Evolutionary conservation across 37 sponge, comb jelly and placozoan species (phyloP), one percentile per base, ranked within the genome.

Genomic region (Axinella damicornis): DNA sequence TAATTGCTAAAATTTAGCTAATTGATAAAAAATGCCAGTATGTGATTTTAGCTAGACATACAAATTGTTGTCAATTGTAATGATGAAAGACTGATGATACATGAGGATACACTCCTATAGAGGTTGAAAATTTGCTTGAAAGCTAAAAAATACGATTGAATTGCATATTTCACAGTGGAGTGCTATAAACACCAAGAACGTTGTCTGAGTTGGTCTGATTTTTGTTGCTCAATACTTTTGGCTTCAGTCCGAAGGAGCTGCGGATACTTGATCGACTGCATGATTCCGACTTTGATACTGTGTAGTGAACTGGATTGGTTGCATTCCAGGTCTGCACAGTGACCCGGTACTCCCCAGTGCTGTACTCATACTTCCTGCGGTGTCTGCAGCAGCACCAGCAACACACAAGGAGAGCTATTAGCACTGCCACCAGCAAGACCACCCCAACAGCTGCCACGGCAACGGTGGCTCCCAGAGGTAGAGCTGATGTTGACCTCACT

Each of bases 211-310:
- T 34, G 25, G 15, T 46, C 21, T 61, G 40, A 16, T 61, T 82
- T 34, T 64, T 83, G 2, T 62, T 28, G 1, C 77, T 34, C 37
- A 63, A 53, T 2, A 36, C 39, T 19, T 68, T 56, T 41, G 77
- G 71, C 31, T 53, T 41, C 19, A 76, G 32, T 17, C 88, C 88
- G 46, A 88, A 71, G 24, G 89, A 88, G 53, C 89, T 76, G 25
- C 82, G 53, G 2, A 88, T 25, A 41, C 89, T 88, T 30, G 88
- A 82, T n/a, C 81, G 52, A 28, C 88, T 81, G 46, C 56, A 76
- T 40, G 83, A 81, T 1, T 55, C 57, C 0, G 57, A 38, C 32
- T 76, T 74, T 39, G 66, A 54, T 1, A 58, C 76, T 6, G 76
- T 81, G 78, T 88, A 88, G 78, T 82, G 89, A 0, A 54, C 83